Conservation (phyloP, 2,888 invertebrate genomes). For the Mimas tiliae region DNA sequence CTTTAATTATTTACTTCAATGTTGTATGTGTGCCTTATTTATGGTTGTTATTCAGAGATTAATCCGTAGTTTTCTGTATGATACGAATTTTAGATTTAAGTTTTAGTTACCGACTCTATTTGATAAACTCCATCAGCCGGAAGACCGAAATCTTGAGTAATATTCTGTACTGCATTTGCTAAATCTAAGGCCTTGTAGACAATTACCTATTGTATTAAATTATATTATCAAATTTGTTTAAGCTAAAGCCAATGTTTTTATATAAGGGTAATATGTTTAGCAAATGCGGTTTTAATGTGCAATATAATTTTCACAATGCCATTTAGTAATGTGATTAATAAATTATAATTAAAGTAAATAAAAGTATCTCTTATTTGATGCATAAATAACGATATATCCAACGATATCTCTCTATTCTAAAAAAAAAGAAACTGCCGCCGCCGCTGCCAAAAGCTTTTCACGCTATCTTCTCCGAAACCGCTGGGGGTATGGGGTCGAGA, state of each 20-base stretch:
- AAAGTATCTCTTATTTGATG: not conserved
- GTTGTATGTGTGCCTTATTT: conserved; percentile 26
- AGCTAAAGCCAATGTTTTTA: no score
- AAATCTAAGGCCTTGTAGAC: not conserved
- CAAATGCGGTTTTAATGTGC: conserved; percentile 7
- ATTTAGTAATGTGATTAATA: conserved; percentile 28
- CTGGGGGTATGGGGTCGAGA: no score
- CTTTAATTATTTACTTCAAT: conserved; percentile 11
- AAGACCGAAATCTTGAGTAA: conserved; percentile 18
- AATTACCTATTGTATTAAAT: no score
- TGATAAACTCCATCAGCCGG: conserved; percentile 9
- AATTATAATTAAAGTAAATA: conserved; percentile 24
- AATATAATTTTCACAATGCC: conserved; percentile 23
- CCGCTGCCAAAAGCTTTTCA: no score
- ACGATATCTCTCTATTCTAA: no score
- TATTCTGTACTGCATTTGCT: not conserved
- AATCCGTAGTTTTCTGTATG: conserved; percentile 17
- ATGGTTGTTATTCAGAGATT: conserved; percentile 22
- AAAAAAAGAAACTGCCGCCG: no score
- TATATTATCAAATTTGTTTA: no score
- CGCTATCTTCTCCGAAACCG: no score
- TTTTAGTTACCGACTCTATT: conserved; percentile 19
- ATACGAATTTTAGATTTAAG: conserved; percentile 28
- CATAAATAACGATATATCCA: no score
- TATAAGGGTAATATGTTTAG: no score